These are phyloP conservation scores for Spilogale gracilis DNA, from an alignment of 2,113 vertebrate genomes.

Conservation along the genomic window DNA sequence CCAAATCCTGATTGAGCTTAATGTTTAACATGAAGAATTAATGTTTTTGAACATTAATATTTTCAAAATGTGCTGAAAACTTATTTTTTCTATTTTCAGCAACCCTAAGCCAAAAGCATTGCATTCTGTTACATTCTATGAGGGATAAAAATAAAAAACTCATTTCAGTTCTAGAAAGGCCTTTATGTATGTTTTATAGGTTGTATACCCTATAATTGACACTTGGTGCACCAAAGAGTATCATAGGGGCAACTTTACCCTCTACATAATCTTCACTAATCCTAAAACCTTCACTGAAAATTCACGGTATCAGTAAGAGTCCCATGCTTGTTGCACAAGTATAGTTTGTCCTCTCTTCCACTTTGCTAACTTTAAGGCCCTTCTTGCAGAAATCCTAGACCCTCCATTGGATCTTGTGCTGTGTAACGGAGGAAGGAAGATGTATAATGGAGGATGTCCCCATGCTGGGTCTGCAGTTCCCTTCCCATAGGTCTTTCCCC, in stretches of 20 bases:
- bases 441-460: not conserved
- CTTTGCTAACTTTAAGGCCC: not conserved
- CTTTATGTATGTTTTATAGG: not conserved
- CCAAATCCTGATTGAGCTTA: not conserved
- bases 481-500: not conserved
- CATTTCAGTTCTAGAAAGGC: not conserved
- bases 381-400: not conserved
- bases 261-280: not conserved
- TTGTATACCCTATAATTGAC: not conserved
- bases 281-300: not conserved
- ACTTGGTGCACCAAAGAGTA: not conserved
- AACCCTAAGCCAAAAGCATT: not conserved
- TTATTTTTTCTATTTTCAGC: conserved; percentile 53
- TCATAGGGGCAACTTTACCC: not conserved
- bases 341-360: not conserved
- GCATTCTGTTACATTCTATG: not conserved
- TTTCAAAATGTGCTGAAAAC: conserved; percentile 10
- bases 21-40: not conserved
- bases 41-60: not conserved
- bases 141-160: conserved; percentile 18
- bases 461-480: too few relatives aligned
- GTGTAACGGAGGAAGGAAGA: not conserved
- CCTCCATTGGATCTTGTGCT: not conserved
- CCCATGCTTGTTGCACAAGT: not conserved
- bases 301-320: not conserved